Base-by-base conservation (phyloP, 2,113 vertebrate genomes). In the Hippocampus mohnikei region DNA sequence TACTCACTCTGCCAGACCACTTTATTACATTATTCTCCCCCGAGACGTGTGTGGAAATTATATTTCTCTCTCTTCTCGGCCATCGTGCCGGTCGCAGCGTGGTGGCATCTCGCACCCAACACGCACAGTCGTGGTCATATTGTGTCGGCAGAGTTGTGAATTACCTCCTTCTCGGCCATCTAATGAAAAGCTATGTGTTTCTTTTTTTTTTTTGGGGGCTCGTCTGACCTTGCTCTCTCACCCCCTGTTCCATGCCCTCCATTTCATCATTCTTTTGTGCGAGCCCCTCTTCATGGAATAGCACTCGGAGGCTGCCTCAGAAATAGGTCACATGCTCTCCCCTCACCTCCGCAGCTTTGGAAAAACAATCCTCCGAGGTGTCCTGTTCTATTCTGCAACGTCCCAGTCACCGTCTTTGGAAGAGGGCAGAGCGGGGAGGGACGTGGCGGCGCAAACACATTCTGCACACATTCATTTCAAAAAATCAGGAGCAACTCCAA, bases 271-370 rank as follows among this genome's bases (percentile, higher is more conserved):
- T 85, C 88, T 82, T 83, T 85, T 90, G 82, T 87, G 84, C 21
- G 77, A 88, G 73, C 70, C 80, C 75, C 73, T 84, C 78, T 83
- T 82, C n/a, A 27, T 69, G 72, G 82, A 87, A 87, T 69, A 73
- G 77, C 82, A 61, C 77, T 82, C 80, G 66, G 75, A 85, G 80
- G 74, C 78, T 72, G 82, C 69, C 74, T 80, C 29, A 59, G 81
- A 89, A 91, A 88, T 91, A 88, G 87, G 86, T 91, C 90, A 87
- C 87, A 85, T 77, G 60, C 87, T 82, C 82, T 83, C 84, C 80
- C 86, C 82, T 90, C 83, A 90, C 89, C 87, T 89, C 81, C 63
- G 62, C 84, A 66, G 77, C 85, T 76, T 82, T 77, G 64, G 77
- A 74, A 78, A 82, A 84, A 90, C 67, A 79, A 58, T 85, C 88